These are phyloP conservation scores for Antheraea yamamai DNA, from an alignment of 2,888 invertebrate genomes.

Conservation along the genomic window DNA sequence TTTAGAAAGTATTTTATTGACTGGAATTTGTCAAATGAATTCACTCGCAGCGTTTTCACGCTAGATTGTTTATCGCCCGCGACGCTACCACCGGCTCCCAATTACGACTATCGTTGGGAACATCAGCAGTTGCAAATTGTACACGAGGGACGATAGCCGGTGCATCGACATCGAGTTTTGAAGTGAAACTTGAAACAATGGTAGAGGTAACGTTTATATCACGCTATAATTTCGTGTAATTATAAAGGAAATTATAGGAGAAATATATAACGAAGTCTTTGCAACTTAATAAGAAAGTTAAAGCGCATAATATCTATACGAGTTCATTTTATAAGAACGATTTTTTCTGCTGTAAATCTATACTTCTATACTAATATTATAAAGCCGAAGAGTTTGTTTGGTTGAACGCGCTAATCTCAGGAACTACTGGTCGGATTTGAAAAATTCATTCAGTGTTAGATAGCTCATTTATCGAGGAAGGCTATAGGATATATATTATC, in stretches of 20 bases:
- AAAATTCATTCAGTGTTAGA: no score
- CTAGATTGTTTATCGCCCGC: neutral
- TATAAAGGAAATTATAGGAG: conserved; percentile 4
- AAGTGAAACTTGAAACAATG: conserved; percentile 44
- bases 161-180: conserved; percentile 59
- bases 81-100: conserved; percentile 43
- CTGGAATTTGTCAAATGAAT: neutral
- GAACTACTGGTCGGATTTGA: no score
- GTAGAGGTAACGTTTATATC: conserved; percentile 25
- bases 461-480: no score
- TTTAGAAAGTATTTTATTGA: neutral
- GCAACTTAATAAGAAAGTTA: neutral
- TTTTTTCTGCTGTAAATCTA: no score
- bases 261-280: neutral
- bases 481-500: no score
- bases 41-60: conserved; percentile 9
- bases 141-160: conserved; percentile 54
- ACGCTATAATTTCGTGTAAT: conserved; percentile 17
- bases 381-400: no score
- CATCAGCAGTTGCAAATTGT: conserved; percentile 71
- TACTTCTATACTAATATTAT: no score
- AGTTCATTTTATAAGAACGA: neutral
- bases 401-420: no score
- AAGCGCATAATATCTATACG: neutral
- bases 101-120: conserved; percentile 76